Conservation (phyloP, 2,113 vertebrate species). For the Gallinago jamesoni region DNA sequence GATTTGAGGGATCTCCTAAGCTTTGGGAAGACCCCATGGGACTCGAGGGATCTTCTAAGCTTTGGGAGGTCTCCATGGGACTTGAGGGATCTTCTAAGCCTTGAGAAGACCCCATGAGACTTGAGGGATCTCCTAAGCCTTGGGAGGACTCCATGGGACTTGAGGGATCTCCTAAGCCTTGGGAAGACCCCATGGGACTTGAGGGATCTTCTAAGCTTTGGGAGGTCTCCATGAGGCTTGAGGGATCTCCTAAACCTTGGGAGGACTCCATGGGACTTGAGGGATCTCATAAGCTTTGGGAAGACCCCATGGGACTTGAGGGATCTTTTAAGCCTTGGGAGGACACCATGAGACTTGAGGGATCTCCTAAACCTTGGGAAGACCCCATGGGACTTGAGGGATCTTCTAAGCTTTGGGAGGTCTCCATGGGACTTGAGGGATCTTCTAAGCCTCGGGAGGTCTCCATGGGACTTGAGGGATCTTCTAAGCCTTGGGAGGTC, state of each 20-base stretch:
- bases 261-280: no score
- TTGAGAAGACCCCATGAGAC: no score
- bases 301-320: not conserved
- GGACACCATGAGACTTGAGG: not conserved
- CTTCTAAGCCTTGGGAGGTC: no score
- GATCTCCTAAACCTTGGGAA: not conserved
- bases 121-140: no score
- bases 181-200: not conserved
- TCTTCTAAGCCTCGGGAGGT: no score
- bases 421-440: no score
- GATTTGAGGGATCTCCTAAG: not conserved
- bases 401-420: not conserved
- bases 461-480: no score
- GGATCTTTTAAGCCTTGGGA: not conserved
- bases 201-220: not conserved
- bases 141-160: no score
- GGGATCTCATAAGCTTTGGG: no score
- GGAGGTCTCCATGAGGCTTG: not conserved
- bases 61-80: accelerated
- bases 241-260: accelerated
- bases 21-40: not conserved
- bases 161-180: no score
- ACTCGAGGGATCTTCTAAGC: not conserved
- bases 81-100: not conserved
- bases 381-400: not conserved